Evolutionary conservation across 2,797 vertebrate genomes (phyloP), one percentile per base, ranked within the genome.

Genomic region (Dromococcyx pavoninus): DNA sequence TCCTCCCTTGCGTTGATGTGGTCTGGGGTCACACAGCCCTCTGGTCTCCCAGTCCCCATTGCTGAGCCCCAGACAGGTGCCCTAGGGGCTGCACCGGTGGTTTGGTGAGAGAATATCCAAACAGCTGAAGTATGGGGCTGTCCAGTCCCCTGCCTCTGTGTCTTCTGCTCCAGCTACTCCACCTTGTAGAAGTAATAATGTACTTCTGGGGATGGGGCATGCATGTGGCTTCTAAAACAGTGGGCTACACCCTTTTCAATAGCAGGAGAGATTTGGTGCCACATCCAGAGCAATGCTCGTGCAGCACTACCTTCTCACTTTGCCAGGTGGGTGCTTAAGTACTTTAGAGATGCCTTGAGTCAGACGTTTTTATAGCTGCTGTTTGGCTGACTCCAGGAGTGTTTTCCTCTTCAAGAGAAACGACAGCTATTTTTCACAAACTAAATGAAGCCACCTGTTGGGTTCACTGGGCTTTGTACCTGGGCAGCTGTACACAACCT

Each of bases 371-470:
- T 86, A 51, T 76, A 80, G 86, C 58, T 95, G 33, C 33, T 0
- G 9, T 90, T 93, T 75, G 53, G 43, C 73, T 71, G 67, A 77
- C 44, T 70, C 19, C 8, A 13, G 22, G 46, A 80, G 32, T 43
- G 22, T 37, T 69, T 92, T 73, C 69, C 30, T 93, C 76, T 86
- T 25, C 10, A 16, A 66, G 60, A 83, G 88, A 86, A 93, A 73
- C n/a, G 83, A 69, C 14, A 87, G n/a, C 74, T 75, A 30, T 56
- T 96, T 96, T 66, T 92, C 69, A 80, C 50, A 71, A 70, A 86
- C 71, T 71, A 66, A 95, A 64, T 91, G 84, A 95, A 95, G 51
- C 74, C 86, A 96, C 86, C 72, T 94, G 76, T 74, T 95, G 73
- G 75, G 51, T 93, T 93, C 94, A 88, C 61, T 17, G 24, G 41